Conservation (phyloP, 2,888 invertebrate species). For the Therioaphis trifolii region DNA sequence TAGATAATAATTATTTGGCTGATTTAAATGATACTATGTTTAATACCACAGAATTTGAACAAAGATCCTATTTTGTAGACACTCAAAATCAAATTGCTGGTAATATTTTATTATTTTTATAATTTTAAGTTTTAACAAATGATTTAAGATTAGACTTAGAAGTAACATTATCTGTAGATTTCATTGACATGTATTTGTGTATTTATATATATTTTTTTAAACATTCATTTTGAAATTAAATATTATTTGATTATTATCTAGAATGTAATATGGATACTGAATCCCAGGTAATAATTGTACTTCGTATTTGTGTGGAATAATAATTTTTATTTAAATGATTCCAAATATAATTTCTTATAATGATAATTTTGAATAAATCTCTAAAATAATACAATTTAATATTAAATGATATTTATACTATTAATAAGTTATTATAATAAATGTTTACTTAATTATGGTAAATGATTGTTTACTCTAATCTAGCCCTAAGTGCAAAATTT, state of each 20-base stretch:
- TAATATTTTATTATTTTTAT: neutral
- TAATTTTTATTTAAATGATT: neutral
- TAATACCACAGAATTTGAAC: constrained; percentile 2
- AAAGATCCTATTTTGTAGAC: constrained; percentile 7
- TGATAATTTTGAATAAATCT: neutral
- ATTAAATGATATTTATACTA: too few species aligned
- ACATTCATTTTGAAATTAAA: too few species aligned
- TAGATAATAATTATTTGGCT: constrained; percentile 25
- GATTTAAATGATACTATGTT: constrained; percentile 13
- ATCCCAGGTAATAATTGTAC: neutral
- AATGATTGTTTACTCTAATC: neutral
- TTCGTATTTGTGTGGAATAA: neutral
- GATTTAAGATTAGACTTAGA: too few species aligned
- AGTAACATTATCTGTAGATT: too few species aligned
- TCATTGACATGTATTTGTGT: too few species aligned
- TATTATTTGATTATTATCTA: too few species aligned
- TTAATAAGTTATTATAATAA: neutral
- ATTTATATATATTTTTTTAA: too few species aligned
- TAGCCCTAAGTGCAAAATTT: constrained; percentile 71
- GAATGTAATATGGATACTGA: too few species aligned
- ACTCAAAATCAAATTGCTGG: constrained; percentile 4
- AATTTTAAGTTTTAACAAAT: too few species aligned
- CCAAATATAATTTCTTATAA: neutral
- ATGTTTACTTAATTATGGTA: neutral
- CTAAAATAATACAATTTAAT: too few species aligned